phyloP scores from a whole-genome alignment of 2,888 invertebrate species.

The Sarcophaga carnaria region DNA sequence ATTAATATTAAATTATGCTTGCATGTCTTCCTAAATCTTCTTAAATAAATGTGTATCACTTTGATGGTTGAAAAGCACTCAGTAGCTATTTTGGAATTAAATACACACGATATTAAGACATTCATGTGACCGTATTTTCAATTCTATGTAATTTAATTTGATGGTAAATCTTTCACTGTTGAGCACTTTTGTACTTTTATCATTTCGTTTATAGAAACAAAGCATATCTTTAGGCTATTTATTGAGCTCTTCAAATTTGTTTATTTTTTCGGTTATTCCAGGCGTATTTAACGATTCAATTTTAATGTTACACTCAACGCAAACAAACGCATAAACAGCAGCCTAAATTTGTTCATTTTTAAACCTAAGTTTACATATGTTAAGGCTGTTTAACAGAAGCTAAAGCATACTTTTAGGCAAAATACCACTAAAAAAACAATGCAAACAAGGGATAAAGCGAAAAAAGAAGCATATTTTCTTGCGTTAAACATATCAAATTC shows the following conservation, averaged over 20 bases:
- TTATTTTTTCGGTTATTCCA: not conserved
- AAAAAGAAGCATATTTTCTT: not conserved
- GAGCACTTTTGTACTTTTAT: not conserved
- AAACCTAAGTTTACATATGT: constrained; percentile 4
- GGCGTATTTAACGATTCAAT: constrained; percentile 1
- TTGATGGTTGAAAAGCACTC: too few species aligned
- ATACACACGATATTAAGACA: too few species aligned
- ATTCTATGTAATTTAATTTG: too few species aligned
- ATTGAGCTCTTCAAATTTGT: constrained; percentile 12
- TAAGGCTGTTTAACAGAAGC: not conserved
- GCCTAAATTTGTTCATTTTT: not conserved
- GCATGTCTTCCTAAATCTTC: too few species aligned
- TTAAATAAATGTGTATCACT: too few species aligned
- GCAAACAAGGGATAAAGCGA: not conserved
- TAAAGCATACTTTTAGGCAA: constrained; percentile 8
- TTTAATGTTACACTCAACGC: not conserved
- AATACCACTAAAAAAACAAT: not conserved
- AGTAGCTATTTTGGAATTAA: too few species aligned
- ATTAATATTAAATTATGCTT: too few species aligned
- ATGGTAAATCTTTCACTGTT: too few species aligned
- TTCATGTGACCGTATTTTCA: too few species aligned
- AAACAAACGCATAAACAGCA: not conserved
- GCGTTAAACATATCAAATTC: not conserved
- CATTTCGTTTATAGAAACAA: not conserved
- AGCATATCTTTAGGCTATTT: constrained; percentile 17